Evolutionary conservation across 2,113 vertebrate genomes (phyloP).

Genomic region (Meles meles): DNA sequence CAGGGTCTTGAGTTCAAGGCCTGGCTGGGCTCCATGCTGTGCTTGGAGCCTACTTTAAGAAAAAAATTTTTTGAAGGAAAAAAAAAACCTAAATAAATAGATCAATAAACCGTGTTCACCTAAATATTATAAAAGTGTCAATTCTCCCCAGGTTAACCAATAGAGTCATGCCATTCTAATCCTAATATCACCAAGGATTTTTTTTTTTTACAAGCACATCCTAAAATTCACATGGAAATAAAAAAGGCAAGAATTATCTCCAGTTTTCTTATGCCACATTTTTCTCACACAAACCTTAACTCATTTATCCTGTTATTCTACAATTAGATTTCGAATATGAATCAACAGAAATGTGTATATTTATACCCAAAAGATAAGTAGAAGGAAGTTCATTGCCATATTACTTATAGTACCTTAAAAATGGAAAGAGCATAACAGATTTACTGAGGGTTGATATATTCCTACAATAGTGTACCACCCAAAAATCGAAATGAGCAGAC

Average conservation of each 20-base stretch:
- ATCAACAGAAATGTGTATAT: not conserved
- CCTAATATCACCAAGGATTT: not conserved
- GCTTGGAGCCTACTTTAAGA: too few species aligned
- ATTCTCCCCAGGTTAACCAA: not conserved
- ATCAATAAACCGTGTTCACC: not conserved
- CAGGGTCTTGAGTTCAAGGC: too few species aligned
- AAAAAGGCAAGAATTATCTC: not conserved
- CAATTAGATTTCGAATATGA: not conserved
- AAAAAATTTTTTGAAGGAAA: too few species aligned
- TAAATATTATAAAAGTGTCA: not conserved
- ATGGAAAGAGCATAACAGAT: not conserved
- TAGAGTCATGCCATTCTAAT: not conserved
- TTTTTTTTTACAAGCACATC: not conserved
- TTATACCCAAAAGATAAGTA: not conserved
- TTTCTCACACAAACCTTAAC: not conserved
- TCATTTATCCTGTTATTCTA: not conserved
- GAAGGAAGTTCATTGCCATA: not conserved
- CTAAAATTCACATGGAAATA: not conserved
- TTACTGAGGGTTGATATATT: not conserved
- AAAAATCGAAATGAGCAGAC: not conserved
- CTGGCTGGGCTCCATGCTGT: too few species aligned
- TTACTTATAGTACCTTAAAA: not conserved
- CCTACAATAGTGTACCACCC: not conserved
- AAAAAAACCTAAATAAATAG: not conserved
- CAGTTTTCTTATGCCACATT: not conserved